Evolutionary conservation across 2,797 vertebrate species (phyloP).

Genomic region (Clamator glandarius): DNA sequence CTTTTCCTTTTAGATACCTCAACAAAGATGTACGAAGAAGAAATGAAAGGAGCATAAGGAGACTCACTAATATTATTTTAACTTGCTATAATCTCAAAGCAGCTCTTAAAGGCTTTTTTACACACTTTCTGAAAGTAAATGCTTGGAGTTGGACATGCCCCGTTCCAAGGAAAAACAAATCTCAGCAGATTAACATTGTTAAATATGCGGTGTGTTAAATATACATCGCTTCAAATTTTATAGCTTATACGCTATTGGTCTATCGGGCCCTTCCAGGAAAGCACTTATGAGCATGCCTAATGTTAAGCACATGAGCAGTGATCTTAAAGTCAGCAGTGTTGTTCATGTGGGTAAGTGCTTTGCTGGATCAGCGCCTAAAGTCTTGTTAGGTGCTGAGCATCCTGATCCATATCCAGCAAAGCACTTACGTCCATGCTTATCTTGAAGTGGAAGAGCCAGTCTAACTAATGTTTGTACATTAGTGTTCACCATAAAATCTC

Average conservation of each 20-base stretch:
- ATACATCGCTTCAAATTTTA: conserved; percentile 59
- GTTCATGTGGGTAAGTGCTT: conserved; percentile 50
- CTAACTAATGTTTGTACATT: conserved; percentile 44
- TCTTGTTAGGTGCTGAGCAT: conserved; percentile 66
- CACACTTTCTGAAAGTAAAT: conserved; percentile 37
- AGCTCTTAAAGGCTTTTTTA: conserved; percentile 36
- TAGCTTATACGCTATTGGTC: conserved; percentile 50
- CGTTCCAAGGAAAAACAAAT: conserved; percentile 61
- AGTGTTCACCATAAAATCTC: conserved; percentile 39
- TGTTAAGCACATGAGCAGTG: conserved; percentile 64
- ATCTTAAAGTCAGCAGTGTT: conserved; percentile 1
- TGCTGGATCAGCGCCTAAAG: conserved; percentile 53
- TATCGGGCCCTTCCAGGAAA: conserved; percentile 61
- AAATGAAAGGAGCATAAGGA: conserved; percentile 40
- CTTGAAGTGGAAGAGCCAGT: conserved; percentile 39
- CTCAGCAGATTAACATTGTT: conserved; percentile 65
- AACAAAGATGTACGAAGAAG: conserved; percentile 51
- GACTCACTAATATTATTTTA: conserved; percentile 11
- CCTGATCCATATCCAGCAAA: conserved; percentile 69
- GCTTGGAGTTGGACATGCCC: not conserved
- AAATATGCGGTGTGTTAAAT: conserved; percentile 41
- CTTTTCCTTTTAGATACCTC: conserved; percentile 70
- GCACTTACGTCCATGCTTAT: conserved; percentile 50
- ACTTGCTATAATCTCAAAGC: conserved; percentile 50
- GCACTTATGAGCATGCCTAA: conserved; percentile 64